Evolutionary conservation across 2,888 invertebrate species (phyloP).

Genomic region (Rambutsinella grinnellia): DNA sequence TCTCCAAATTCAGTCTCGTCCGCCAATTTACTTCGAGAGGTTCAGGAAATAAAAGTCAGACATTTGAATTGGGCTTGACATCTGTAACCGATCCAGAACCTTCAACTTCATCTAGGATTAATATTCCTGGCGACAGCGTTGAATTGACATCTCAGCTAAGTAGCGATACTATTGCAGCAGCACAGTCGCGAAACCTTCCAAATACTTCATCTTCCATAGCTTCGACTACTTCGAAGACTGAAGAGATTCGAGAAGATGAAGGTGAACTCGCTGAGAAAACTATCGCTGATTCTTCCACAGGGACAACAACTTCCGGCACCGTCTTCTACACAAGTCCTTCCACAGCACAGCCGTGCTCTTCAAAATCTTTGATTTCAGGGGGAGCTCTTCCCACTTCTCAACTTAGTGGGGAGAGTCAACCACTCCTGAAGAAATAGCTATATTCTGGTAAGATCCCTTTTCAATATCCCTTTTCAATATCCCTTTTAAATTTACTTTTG

Average conservation of each 20-base stretch:
- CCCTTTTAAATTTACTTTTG: too few species aligned
- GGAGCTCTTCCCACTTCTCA: constrained; percentile 10
- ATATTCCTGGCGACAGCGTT: neutral
- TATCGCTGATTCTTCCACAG: constrained; percentile 19
- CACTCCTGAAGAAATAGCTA: constrained; percentile 63
- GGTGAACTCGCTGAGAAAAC: constrained; percentile 13
- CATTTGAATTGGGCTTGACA: neutral
- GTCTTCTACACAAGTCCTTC: constrained; percentile 9
- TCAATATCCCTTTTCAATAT: too few species aligned
- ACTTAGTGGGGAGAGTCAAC: constrained; percentile 61
- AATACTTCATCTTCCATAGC: constrained; percentile 30
- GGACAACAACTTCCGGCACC: constrained; percentile 30
- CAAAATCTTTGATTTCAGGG: neutral
- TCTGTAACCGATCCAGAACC: neutral
- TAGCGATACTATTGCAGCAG: neutral
- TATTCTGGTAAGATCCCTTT: constrained; percentile 9
- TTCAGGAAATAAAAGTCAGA: neutral
- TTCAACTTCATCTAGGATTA: neutral
- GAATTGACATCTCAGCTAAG: neutral
- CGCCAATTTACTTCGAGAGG: constrained; percentile 56
- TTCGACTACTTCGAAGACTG: constrained; percentile 52
- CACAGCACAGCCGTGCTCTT: constrained; percentile 34
- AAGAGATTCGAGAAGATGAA: neutral
- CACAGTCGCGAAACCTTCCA: neutral
- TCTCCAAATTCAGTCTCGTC: constrained; percentile 64